Conservation (phyloP, 64 coral and sea anemone species). For the Montipora foliosa region DNA sequence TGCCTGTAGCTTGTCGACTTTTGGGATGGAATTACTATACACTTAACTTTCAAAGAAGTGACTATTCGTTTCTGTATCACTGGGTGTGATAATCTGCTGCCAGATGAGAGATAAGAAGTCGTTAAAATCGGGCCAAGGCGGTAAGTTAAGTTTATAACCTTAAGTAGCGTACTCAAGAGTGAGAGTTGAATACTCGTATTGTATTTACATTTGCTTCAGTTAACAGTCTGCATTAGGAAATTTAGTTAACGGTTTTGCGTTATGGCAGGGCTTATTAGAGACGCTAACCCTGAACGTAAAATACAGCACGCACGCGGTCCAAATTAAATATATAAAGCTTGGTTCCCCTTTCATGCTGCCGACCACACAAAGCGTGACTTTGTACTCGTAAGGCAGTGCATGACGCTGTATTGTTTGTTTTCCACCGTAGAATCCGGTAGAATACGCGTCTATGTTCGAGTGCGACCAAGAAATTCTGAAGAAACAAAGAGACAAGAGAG, state of each 20-base stretch:
- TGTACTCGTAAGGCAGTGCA: neutral
- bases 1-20: neutral
- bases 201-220: neutral
- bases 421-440: conserved; percentile 54
- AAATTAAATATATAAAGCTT: neutral
- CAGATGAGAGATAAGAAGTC: conserved; percentile 41
- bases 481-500: conserved; percentile 44
- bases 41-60: too few species aligned
- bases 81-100: neutral
- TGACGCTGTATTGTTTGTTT: neutral
- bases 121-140: neutral
- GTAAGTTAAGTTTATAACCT: neutral
- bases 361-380: neutral
- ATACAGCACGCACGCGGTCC: neutral
- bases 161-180: conserved; percentile 4
- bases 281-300: neutral
- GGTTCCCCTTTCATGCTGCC: neutral
- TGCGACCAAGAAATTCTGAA: conserved; percentile 49
- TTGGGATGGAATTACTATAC: neutral
- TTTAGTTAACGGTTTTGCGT: neutral
- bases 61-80: neutral
- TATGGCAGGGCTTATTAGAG: neutral
- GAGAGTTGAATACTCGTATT: neutral
- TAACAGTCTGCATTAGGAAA: neutral
- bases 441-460: conserved; percentile 71